phyloP scores from a whole-genome alignment of 2,888 invertebrate species.

The Suillia variegata region DNA sequence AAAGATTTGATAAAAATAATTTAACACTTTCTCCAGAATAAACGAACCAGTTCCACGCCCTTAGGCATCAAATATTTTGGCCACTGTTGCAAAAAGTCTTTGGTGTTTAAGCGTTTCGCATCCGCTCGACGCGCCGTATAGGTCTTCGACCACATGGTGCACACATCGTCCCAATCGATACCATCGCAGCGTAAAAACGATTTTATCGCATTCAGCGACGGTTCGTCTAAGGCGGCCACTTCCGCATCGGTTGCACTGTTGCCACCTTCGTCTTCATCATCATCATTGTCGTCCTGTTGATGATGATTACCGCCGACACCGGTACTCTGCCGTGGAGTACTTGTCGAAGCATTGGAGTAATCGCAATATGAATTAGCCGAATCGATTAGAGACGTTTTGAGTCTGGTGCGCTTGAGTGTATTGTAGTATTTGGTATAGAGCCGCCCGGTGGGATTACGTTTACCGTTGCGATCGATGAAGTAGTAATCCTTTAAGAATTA shows the following conservation, averaged over 20 bases:
- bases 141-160: constrained; percentile 32
- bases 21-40: background rate
- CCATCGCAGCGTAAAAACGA: constrained; percentile 30
- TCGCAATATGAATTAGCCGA: too few relatives aligned
- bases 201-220: constrained; percentile 29
- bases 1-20: background rate
- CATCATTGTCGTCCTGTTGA: constrained; percentile 7
- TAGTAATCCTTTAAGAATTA: constrained; percentile 28
- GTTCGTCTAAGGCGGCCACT: constrained; percentile 22
- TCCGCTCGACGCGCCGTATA: constrained; percentile 29
- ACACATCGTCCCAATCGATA: constrained; percentile 30
- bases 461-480: constrained; percentile 31
- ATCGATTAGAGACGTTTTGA: constrained; percentile 13
- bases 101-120: constrained; percentile 25
- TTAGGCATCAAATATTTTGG: constrained; percentile 30
- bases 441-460: constrained; percentile 32
- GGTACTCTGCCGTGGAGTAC: constrained; percentile 16
- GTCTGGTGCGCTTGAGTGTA: constrained; percentile 23
- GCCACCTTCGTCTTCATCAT: background rate
- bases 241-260: constrained; percentile 8
- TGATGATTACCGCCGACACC: background rate
- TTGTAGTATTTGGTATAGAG: constrained; percentile 33
- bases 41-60: constrained; percentile 28
- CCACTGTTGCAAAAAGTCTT: constrained; percentile 30
- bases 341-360: too few relatives aligned